Evolutionary conservation across 1,140 invertebrate species (phyloP).

Genomic region (Calephelis nemesis): DNA sequence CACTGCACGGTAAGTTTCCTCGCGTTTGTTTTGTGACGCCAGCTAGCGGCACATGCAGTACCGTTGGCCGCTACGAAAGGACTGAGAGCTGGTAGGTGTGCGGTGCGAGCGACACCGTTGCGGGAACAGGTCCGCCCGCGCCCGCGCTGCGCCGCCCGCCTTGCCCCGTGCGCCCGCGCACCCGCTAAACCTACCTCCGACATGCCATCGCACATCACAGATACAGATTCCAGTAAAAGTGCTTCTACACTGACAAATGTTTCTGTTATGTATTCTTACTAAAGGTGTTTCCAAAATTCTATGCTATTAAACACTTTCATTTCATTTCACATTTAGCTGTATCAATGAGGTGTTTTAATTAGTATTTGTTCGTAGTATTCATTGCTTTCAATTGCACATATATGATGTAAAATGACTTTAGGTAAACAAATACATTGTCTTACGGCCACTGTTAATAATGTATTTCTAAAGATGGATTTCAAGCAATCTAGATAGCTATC

Average conservation of each 20-base stretch:
- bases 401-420: too few relatives aligned
- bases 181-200: constrained; percentile 31
- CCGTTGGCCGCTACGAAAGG: constrained; percentile 75
- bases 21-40: constrained; percentile 62
- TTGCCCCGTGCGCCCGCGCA: constrained; percentile 40
- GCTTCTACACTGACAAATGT: constrained; percentile 46
- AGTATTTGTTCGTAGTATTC: neutral
- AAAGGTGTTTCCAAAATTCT: constrained; percentile 10
- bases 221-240: constrained; percentile 71
- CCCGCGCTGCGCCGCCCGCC: constrained; percentile 52
- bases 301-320: constrained; percentile 9
- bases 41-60: constrained; percentile 71
- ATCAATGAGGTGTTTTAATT: neutral
- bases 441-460: too few relatives aligned
- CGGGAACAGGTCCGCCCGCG: constrained; percentile 74
- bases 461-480: too few relatives aligned
- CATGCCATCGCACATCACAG: constrained; percentile 55
- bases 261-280: constrained; percentile 25
- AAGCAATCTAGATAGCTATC: too few relatives aligned
- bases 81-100: constrained; percentile 66
- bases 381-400: neutral
- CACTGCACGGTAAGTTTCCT: constrained; percentile 70
- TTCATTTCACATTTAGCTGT: constrained; percentile 7
- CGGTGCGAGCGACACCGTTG: constrained; percentile 76
- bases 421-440: too few relatives aligned